These are phyloP conservation scores for Cephus runcator DNA, from an alignment of 2,888 invertebrate genomes.

Conservation along the genomic window DNA sequence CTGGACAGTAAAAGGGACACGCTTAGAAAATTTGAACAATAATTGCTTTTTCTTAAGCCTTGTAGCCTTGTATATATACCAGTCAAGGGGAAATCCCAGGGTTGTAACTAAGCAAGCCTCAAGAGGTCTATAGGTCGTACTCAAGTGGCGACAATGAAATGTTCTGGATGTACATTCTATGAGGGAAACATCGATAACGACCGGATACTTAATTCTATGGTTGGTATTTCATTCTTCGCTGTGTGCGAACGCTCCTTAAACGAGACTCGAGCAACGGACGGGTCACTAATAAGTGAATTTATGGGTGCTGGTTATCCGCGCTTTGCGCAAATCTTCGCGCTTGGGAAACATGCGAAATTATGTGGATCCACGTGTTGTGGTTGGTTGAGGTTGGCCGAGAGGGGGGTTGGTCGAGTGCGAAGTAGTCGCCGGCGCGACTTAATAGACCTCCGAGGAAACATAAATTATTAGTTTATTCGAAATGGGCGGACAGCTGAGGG, in stretches of 20 bases:
- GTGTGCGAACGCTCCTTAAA: background rate
- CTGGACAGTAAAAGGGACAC: background rate
- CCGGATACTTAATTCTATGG: background rate
- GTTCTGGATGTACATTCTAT: background rate
- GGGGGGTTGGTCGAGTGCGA: background rate
- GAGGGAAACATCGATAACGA: background rate
- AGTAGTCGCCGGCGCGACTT: slow-evolving; percentile 17
- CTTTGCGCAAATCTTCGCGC: background rate
- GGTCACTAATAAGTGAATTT: slow-evolving; percentile 7
- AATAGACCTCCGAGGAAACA: slow-evolving; percentile 39
- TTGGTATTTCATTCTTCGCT: background rate
- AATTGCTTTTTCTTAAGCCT: background rate
- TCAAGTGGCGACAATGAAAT: background rate
- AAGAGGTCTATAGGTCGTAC: background rate
- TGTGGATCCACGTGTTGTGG: slow-evolving; percentile 16
- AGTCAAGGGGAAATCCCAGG: background rate
- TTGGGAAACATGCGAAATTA: slow-evolving; percentile 14
- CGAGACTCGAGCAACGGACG: background rate
- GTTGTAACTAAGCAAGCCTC: background rate
- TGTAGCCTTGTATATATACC: background rate
- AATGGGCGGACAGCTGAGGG: background rate
- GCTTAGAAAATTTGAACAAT: background rate
- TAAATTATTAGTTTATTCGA: slow-evolving; percentile 35
- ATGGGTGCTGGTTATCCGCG: background rate
- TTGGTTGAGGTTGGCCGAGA: slow-evolving; percentile 14